Percentiles rank a stretch among this genome's conserved stretches.
Conservation (phyloP, 2,888 invertebrate genomes). For the Athripsodes cinereus region DNA sequence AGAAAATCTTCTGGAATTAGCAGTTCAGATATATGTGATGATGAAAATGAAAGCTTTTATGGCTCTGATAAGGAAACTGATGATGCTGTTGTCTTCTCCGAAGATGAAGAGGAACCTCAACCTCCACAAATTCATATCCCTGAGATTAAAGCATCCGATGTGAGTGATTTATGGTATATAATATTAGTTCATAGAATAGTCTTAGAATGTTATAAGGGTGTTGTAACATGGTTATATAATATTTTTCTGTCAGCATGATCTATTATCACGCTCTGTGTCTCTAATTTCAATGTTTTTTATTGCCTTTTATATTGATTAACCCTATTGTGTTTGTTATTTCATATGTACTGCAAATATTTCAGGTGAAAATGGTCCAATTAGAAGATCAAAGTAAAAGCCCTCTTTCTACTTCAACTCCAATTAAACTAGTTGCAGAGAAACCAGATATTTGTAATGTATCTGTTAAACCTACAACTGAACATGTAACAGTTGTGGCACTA, state of each 20-base stretch:
- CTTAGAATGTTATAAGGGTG: conserved; percentile 17
- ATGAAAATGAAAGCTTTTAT: conserved; percentile 54
- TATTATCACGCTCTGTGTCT: neutral
- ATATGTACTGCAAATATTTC: conserved; percentile 9
- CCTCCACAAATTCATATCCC: neutral
- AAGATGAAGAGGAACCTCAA: conserved; percentile 40
- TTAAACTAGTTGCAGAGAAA: conserved; percentile 32
- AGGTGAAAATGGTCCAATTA: conserved; percentile 13
- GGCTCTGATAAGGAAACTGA: conserved; percentile 56
- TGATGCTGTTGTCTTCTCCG: conserved; percentile 55
- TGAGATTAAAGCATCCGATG: neutral
- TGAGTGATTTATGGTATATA: conserved; percentile 3
- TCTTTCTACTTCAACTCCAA: conserved; percentile 42
- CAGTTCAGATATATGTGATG: conserved; percentile 23
- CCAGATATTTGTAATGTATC: conserved; percentile 24
- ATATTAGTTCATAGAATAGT: conserved; percentile 3
- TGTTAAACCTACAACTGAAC: conserved; percentile 28
- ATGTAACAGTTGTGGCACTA: conserved; percentile 42
- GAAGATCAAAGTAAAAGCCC: conserved; percentile 35
- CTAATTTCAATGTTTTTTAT: neutral
- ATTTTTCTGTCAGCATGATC: neutral
- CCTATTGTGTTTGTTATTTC: neutral
- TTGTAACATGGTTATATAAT: conserved; percentile 22
- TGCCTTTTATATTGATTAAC: neutral
- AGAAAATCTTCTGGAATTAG: conserved; percentile 22